These are phyloP conservation scores for Pavo muticus DNA, from an alignment of 2,113 vertebrate species.

Conservation along the genomic window DNA sequence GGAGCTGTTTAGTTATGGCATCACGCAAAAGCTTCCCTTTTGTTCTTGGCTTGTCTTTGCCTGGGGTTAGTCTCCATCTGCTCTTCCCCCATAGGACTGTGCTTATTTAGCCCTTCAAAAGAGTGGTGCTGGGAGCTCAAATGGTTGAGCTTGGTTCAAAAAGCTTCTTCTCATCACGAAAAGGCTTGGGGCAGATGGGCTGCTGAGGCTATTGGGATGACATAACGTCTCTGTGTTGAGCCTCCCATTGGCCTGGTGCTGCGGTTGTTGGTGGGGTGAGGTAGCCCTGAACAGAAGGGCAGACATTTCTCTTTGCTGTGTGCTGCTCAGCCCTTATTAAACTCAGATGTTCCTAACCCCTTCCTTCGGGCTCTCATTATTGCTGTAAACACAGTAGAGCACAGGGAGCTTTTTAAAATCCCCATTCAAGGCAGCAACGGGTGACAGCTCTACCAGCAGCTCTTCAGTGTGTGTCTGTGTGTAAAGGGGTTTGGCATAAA, in stretches of 20 bases:
- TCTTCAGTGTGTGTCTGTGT: neutral
- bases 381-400: slow-evolving; percentile 61
- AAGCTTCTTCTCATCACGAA: neutral
- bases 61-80: neutral
- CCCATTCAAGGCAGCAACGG: slow-evolving; percentile 13
- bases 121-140: neutral
- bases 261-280: slow-evolving; percentile 44
- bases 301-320: slow-evolving; percentile 58
- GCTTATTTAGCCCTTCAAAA: neutral
- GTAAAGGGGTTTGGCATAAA: neutral
- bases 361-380: slow-evolving; percentile 62
- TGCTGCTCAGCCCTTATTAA: slow-evolving; percentile 70
- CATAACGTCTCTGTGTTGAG: slow-evolving; percentile 13
- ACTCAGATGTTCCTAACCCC: slow-evolving; percentile 69
- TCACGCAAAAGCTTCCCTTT: neutral
- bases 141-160: neutral
- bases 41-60: neutral
- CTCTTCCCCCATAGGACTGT: neutral
- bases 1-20: neutral
- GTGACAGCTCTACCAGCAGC: slow-evolving; percentile 40
- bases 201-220: neutral
- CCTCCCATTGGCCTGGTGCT: slow-evolving; percentile 15
- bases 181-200: slow-evolving; percentile 35
- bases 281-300: slow-evolving; percentile 66
- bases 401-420: slow-evolving; percentile 27